A percentile compares a stretch with the other conserved stretches of the same genome.
These are phyloP conservation scores for Phasia obesa DNA, from an alignment of 2,888 invertebrate species.

Conservation along the genomic window DNA sequence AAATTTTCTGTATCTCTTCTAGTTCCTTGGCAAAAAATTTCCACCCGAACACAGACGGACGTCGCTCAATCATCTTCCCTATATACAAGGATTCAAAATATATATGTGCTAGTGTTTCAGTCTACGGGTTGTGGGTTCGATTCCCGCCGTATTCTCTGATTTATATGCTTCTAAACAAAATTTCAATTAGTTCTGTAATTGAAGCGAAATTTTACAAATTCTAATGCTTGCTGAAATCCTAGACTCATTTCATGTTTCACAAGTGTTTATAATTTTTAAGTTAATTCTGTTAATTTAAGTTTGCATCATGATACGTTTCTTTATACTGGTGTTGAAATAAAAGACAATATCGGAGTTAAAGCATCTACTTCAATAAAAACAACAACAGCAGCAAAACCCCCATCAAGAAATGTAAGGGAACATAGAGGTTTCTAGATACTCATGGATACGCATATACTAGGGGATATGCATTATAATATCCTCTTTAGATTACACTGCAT, in stretches of 20 bases:
- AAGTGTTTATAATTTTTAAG: constrained; percentile 43
- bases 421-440: neutral
- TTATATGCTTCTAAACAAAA: too few species aligned
- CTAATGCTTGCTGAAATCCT: constrained; percentile 19
- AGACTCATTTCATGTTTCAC: constrained; percentile 9
- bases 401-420: neutral
- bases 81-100: too few species aligned
- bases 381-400: too few species aligned
- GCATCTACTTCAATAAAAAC: constrained; percentile 51
- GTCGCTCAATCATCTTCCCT: too few species aligned
- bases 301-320: constrained; percentile 50
- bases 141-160: too few species aligned
- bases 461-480: constrained; percentile 53
- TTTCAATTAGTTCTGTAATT: too few species aligned
- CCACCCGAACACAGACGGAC: too few species aligned
- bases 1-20: too few species aligned
- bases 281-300: constrained; percentile 62
- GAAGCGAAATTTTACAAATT: neutral
- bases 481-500: constrained; percentile 57
- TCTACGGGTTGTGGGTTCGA: too few species aligned
- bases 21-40: too few species aligned
- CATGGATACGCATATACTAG: constrained; percentile 17
- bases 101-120: too few species aligned
- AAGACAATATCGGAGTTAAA: constrained; percentile 66
- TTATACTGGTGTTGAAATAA: constrained; percentile 65